Evolutionary conservation across 2,797 vertebrate genomes (phyloP).

Genomic region (Onychomys torridus): DNA sequence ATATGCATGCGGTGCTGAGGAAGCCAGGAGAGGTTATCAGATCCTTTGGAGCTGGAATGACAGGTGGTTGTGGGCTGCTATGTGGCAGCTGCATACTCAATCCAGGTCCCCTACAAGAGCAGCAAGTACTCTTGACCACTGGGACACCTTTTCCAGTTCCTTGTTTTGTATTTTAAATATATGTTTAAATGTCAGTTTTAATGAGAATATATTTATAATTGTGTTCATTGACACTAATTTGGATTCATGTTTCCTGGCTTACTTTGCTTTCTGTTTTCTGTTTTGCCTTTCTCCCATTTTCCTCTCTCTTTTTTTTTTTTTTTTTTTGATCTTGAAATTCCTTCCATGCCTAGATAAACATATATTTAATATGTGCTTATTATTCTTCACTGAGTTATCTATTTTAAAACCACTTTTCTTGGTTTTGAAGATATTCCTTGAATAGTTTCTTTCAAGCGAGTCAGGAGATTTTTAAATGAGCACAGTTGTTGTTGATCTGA

Average conservation of each 20-base stretch:
- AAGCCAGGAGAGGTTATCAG: background rate
- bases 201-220: slow-evolving; percentile 15
- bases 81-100: background rate
- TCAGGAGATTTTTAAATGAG: slow-evolving; percentile 29
- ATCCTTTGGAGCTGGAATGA: background rate
- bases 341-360: background rate
- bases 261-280: background rate
- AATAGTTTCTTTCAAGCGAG: background rate
- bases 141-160: too few relatives aligned
- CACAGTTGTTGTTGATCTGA: background rate
- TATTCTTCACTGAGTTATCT: background rate
- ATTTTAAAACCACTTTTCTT: background rate
- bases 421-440: background rate
- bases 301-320: too few relatives aligned
- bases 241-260: background rate
- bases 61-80: too few relatives aligned
- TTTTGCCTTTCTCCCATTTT: background rate
- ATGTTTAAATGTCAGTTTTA: background rate
- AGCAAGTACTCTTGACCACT: background rate
- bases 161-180: background rate
- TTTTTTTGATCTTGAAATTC: background rate
- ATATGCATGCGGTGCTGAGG: too few relatives aligned
- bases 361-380: background rate
- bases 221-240: slow-evolving; percentile 12
- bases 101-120: background rate